Evolutionary conservation across 2,113 vertebrate species (phyloP).

Genomic region (Crotalus tigris): DNA sequence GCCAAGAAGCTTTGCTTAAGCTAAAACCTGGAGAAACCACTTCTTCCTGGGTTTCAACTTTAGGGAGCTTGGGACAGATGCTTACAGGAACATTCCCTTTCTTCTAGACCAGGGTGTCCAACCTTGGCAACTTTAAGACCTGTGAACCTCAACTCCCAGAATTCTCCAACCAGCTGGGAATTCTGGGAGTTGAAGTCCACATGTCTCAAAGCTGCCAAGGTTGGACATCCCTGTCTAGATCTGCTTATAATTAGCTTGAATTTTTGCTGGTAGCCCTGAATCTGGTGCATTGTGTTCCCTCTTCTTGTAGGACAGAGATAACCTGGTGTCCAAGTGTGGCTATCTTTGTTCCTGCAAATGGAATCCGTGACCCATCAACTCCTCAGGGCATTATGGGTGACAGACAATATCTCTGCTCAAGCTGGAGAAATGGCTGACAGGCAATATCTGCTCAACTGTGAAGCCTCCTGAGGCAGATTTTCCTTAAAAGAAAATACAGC

Average conservation of each 20-base stretch:
- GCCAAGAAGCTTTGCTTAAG: neutral
- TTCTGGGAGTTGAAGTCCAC: neutral
- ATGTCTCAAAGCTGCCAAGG: neutral
- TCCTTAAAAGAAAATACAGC: neutral
- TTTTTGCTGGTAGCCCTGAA: neutral
- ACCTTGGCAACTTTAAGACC: neutral
- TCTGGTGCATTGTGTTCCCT: neutral
- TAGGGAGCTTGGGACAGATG: neutral
- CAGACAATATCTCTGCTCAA: neutral
- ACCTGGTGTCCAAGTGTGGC: neutral
- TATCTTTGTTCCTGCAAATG: neutral
- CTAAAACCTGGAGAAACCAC: neutral
- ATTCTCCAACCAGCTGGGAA: neutral
- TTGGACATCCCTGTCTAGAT: neutral
- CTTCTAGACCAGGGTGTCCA: neutral
- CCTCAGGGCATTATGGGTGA: neutral
- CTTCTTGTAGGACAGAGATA: neutral
- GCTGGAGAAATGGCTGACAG: neutral
- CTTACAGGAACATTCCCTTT: neutral
- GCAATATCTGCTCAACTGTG: neutral
- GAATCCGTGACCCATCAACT: neutral
- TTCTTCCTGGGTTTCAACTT: neutral
- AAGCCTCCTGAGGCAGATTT: neutral
- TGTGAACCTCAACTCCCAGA: neutral
- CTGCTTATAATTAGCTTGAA: neutral